Base-by-base conservation (phyloP, 2,113 vertebrate genomes). In the Festucalex cinctus region DNA sequence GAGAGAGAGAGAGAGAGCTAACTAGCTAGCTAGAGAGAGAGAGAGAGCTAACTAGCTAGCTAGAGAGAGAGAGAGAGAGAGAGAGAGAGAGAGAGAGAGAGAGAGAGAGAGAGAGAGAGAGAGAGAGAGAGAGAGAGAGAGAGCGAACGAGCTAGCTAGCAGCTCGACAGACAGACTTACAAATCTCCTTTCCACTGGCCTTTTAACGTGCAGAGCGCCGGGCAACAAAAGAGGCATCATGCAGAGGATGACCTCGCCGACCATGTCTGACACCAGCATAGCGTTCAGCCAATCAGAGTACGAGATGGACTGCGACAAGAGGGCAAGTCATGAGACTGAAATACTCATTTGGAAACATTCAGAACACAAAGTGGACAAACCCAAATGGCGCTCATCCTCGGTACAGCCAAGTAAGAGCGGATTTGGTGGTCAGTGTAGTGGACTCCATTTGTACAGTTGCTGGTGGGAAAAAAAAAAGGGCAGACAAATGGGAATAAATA, bases 221-320 rank as follows among this genome's bases (percentile, higher is more conserved):
- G 49, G 1, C 3, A 80, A 77, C 68, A 95, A 85, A 65, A 90
- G 88, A 0, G 94, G 94, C 68, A 98, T 77, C 64, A 95, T 66
- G 0, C 91, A 83, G 19, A 93, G 82, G 69, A 96, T 92, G 73
- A 97, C 89, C 66, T 97, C 96, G 0, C 97, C 97, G 0, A 91
- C 86, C 72, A 85, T 83, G 81, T 99, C 97, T 3, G 92, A 90
- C 0, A 94, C 91, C 9, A 91, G 88, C 59, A 95, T 66, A 0
- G 89, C 69, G 85, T 96, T 94, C 67, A 98, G 69, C 97, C 96
- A 98, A 68, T 98, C 95, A 0, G 93, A 94, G 86, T 93, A 92
- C 0, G 95, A 96, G 12, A 97, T 78, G 81, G 95, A 96, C 97
- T 98, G 88, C 61, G 61, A 66, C 0, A 4, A 76, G 17, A 79